Base-by-base conservation (phyloP, 2,797 vertebrate genomes). In the Megalops cyprinoides region DNA sequence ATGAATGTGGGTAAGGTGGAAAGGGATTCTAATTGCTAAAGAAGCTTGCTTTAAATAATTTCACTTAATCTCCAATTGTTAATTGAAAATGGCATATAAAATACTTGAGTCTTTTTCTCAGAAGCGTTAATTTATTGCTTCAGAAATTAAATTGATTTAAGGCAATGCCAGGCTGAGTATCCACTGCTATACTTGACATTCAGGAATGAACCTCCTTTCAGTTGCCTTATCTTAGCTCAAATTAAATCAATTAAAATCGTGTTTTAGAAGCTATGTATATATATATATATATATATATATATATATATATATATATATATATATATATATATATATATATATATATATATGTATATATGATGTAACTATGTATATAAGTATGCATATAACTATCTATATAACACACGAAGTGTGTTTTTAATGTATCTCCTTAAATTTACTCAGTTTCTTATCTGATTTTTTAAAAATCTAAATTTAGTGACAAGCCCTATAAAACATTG, bases 61-160 rank as follows among this genome's bases (percentile, higher is more conserved):
- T 42, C 37, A 6, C 14, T 20, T 69, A 69, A 69, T 69, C 34
- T 69, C 42, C 7, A 69, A 42, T 42, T 37, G 6, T 69, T 69
- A 69, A 69, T 42, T 20, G 15, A 69, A 69, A 42, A 69, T 8
- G 1, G 7, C 34, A 39, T 15, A 5, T 42, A 18, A 69, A 18
- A 42, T 69, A 69, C 18, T 1, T 28, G 1, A 15, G 58, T 10
- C n/a, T 28, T 31, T 1, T 28, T 31, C 58, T 31, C 9, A 10
- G 8, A 62, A 39, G 18, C 65, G 37, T 28, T 34, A 8, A 62
- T 31, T 62, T 31, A 31, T 62, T 62, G 28, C 58, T 10, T 4
- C 25, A 42, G 34, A 69, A 69, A 69, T 39, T 69, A 69, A 69
- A 69, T 20, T 69, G 65, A 69, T 65, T 69, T 69, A 18, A 23